A percentile compares a stretch with the other conserved stretches of the same genome.
These are phyloP conservation scores for Rhagium mordax DNA, from an alignment of 2,888 invertebrate genomes.

Conservation along the genomic window DNA sequence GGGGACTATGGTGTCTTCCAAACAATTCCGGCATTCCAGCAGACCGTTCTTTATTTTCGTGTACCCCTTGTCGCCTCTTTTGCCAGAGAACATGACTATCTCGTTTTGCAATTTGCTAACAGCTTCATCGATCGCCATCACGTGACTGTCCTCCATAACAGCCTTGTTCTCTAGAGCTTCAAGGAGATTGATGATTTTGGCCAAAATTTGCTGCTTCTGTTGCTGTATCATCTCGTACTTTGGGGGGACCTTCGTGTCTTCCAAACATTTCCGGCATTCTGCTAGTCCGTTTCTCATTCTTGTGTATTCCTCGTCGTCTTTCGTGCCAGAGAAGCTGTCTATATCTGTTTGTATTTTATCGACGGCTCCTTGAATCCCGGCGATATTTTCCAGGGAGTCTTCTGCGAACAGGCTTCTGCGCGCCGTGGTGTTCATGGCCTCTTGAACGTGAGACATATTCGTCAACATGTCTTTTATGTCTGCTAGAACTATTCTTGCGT, in stretches of 20 bases:
- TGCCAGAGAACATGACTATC: not conserved
- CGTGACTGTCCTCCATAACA: constrained; percentile 3
- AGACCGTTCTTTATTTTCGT: not conserved
- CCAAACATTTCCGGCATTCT: constrained; percentile 32
- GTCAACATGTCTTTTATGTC: constrained; percentile 48
- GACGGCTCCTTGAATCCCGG: constrained; percentile 37
- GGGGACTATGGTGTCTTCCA: not conserved
- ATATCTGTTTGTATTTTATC: constrained; percentile 40
- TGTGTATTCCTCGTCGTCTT: constrained; percentile 42
- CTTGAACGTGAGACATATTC: constrained; percentile 27
- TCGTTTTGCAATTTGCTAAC: not conserved
- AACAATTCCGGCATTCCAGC: not conserved
- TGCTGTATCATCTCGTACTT: constrained; percentile 35
- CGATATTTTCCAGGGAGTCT: constrained; percentile 34
- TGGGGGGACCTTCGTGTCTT: constrained; percentile 39
- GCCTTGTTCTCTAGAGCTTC: constrained; percentile 44
- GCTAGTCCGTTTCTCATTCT: constrained; percentile 41
- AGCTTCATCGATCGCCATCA: not conserved
- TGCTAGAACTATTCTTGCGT: constrained; percentile 46
- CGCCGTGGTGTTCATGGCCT: not conserved
- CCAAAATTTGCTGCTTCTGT: constrained; percentile 48
- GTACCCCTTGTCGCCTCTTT: not conserved
- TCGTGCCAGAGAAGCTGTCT: constrained; percentile 41
- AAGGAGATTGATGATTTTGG: constrained; percentile 43
- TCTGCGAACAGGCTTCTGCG: constrained; percentile 25